These are phyloP conservation scores for Penaeus japonicus DNA, from an alignment of 1,140 invertebrate species.

Conservation along the genomic window DNA sequence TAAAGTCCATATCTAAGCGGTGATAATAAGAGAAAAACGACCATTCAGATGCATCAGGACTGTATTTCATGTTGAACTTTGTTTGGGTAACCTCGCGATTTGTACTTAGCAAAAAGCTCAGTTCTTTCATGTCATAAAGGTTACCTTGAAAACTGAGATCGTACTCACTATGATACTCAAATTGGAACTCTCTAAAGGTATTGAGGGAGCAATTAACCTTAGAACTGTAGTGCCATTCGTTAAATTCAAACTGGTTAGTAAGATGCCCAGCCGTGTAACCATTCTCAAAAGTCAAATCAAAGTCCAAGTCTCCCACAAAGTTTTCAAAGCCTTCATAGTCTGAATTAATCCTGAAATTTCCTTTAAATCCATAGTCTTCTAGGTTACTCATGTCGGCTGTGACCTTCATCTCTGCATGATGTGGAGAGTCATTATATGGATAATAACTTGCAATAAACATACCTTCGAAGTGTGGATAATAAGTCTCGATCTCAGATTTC, in stretches of 20 bases:
- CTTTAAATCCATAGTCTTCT: constrained; percentile 18
- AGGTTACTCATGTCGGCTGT: constrained; percentile 15
- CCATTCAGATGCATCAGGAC: constrained; percentile 7
- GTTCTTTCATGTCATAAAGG: background rate
- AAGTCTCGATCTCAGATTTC: no score
- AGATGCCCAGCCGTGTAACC: background rate
- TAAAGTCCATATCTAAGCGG: background rate
- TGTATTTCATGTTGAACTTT: no score
- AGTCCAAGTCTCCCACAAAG: constrained; percentile 1
- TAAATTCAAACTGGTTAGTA: background rate
- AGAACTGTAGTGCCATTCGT: constrained; percentile 31
- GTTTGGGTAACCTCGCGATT: no score
- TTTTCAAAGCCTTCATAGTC: constrained; percentile 47
- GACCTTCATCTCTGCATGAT: constrained; percentile 14
- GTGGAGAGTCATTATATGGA: no score
- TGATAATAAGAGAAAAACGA: background rate
- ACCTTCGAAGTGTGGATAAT: no score
- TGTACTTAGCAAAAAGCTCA: background rate
- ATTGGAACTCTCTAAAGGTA: background rate
- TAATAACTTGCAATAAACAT: no score
- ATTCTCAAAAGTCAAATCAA: background rate
- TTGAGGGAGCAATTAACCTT: background rate
- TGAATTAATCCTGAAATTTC: constrained; percentile 8
- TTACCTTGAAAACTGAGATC: background rate
- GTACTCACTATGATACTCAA: constrained; percentile 11